Evolutionary conservation across 2,888 invertebrate genomes (phyloP).

Genomic region (Monochamus alternatus): DNA sequence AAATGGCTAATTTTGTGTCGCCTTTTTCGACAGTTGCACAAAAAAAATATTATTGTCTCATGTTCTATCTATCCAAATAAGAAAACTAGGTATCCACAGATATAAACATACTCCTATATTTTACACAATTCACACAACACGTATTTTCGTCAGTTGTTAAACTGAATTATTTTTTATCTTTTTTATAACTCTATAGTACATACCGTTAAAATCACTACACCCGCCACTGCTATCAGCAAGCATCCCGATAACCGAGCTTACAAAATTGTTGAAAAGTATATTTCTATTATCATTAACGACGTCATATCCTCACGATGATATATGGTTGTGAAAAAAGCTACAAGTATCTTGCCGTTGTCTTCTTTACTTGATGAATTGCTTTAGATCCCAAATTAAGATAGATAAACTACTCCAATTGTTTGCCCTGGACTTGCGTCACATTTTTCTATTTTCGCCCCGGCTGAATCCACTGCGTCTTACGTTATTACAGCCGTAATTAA

Average conservation of each 20-base stretch:
- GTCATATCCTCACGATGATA: slow-evolving; percentile 15
- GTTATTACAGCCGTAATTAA: slow-evolving; percentile 19
- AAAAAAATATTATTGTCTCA: too few species aligned
- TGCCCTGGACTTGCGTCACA: slow-evolving; percentile 32
- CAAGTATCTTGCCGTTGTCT: slow-evolving; percentile 44
- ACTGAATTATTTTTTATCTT: too few species aligned
- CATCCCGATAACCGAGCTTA: neutral
- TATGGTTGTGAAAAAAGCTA: slow-evolving; percentile 33
- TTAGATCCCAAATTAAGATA: slow-evolving; percentile 50
- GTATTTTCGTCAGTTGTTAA: too few species aligned
- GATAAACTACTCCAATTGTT: slow-evolving; percentile 44
- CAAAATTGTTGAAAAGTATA: slow-evolving; percentile 22
- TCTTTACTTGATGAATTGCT: slow-evolving; percentile 49
- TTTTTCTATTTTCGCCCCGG: slow-evolving; percentile 30
- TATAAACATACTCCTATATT: too few species aligned
- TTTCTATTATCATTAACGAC: slow-evolving; percentile 35
- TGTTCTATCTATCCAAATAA: too few species aligned
- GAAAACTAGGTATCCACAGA: too few species aligned
- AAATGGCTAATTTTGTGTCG: too few species aligned
- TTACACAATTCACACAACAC: too few species aligned
- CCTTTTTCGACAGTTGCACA: too few species aligned
- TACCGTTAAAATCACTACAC: neutral
- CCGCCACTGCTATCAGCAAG: neutral
- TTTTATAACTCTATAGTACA: too few species aligned
- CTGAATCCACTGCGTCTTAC: slow-evolving; percentile 8